Base-by-base conservation (phyloP, 2,797 vertebrate species). In the Hafferia zeledoni region DNA sequence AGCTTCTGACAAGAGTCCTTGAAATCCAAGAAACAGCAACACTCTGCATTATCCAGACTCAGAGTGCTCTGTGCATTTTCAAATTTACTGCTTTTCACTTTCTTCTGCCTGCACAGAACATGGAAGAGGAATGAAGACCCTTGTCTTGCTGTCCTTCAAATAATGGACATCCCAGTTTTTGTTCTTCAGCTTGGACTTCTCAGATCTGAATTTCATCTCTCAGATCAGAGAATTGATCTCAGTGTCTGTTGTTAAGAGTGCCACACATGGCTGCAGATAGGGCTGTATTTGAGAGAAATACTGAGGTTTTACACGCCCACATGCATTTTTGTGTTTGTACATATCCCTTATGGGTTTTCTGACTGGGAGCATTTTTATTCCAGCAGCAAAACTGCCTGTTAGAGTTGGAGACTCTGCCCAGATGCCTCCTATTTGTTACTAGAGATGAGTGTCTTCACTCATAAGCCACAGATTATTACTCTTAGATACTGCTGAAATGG, bases 1-100 rank as follows among this genome's bases (percentile, higher is more conserved):
- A 87, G 67, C 24, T 83, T 76, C 47, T 44, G 46, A 64, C 72
- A 67, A 80, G 67, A 61, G 85, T 46, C 69, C 82, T 61, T 90
- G 53, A 70, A 94, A 86, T 31, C 49, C 65, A 76, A 96, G 70
- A 64, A 91, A 87, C 82, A 85, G 89, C 76, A 69, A 33, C 28
- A 50, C 33, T 80, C 71, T 60, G 79, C 55, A 27, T 50, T 63
- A 49, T 19, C 49, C 69, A 37, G 50, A 41, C 59, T 69, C 82
- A 53, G 13, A 67, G 47, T 8, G 15, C 63, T 79, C 47, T 24
- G 68, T 18, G 55, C 13, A 20, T 18, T 89, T 79, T 35, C 55
- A 72, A 17, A 61, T 60, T 46, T 47, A 87, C 27, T 72, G 57
- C 19, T 46, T 76, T 85, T 17, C 10, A 3, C 5, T 35, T 76